Percentiles rank a stretch among this genome's conserved stretches.
Conservation (phyloP, 2,113 vertebrate species). For the Tricholaema leucomelas region DNA sequence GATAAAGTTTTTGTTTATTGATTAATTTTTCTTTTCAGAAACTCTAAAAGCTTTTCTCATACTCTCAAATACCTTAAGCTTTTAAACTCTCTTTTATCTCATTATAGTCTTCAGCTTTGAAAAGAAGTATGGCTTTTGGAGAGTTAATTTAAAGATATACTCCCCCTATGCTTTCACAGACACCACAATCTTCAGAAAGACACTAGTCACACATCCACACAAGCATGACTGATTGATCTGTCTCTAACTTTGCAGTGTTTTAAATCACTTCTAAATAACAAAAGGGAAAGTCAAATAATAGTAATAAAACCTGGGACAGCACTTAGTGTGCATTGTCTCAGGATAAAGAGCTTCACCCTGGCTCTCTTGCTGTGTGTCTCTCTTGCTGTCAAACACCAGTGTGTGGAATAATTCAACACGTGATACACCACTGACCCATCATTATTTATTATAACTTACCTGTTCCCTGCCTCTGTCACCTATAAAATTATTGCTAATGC, state of each 20-base stretch:
- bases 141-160: not conserved
- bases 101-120: not conserved
- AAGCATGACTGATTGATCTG: not conserved
- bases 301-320: not conserved
- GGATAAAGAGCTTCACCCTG: not conserved
- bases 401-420: not conserved
- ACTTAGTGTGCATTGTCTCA: not conserved
- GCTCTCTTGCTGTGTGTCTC: not conserved
- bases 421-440: not conserved
- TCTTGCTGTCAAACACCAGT: not conserved
- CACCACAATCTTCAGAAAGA: not conserved
- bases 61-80: not conserved
- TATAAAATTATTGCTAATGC: not conserved
- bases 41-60: not conserved
- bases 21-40: not conserved
- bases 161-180: not conserved
- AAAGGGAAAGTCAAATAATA: not conserved
- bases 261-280: not conserved
- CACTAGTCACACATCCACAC: too few species aligned
- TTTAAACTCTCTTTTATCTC: not conserved
- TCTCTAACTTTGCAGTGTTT: not conserved
- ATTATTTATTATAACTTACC: not conserved
- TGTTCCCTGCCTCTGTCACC: not conserved
- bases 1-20: not conserved
- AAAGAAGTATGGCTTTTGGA: not conserved